Evolutionary conservation across 2,888 invertebrate species (phyloP), one percentile per base, ranked within the genome.

Genomic region (Capitulum mitella): DNA sequence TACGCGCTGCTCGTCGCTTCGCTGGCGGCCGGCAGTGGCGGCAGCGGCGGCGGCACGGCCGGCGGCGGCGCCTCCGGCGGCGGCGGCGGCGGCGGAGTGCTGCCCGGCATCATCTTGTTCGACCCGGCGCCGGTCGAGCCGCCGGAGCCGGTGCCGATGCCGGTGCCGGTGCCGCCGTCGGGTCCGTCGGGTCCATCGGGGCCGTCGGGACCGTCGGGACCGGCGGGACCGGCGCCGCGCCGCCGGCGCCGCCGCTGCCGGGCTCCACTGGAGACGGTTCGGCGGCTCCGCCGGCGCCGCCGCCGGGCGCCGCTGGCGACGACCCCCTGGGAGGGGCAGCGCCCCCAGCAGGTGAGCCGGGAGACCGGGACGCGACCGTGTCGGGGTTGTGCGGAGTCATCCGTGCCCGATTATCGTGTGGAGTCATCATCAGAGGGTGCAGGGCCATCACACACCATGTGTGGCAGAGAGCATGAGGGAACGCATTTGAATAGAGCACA

Each of bases 1-100:
- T 76, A 76, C 76, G 76, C 76, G 1, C 43, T 76, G 16, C n/a
- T 76, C 16, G 76, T 29, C 1, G 76, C 76, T 1, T 46, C 76
- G 19, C 8, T 32, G 46, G 76, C 46, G 10, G 8, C 37, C 1
- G 26, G 14, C 22, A n/a, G n/a, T n/a, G n/a, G n/a, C n/a, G n/a
- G n/a, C n/a, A n/a, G n/a, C n/a, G n/a, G n/a, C n/a, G n/a, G n/a
- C n/a, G n/a, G n/a, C n/a, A n/a, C n/a, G n/a, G n/a, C n/a, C n/a
- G n/a, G n/a, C n/a, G n/a, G n/a, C n/a, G n/a, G n/a, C n/a, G n/a
- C n/a, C n/a, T n/a, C n/a, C n/a, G n/a, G n/a, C n/a, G n/a, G n/a
- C n/a, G n/a, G n/a, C n/a, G n/a, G n/a, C n/a, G n/a, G n/a, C n/a
- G n/a, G n/a, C n/a, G n/a, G n/a, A n/a, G n/a, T n/a, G n/a, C n/a